Evolutionary conservation across 1,140 invertebrate species (phyloP).

Genomic region (Samia ricini): DNA sequence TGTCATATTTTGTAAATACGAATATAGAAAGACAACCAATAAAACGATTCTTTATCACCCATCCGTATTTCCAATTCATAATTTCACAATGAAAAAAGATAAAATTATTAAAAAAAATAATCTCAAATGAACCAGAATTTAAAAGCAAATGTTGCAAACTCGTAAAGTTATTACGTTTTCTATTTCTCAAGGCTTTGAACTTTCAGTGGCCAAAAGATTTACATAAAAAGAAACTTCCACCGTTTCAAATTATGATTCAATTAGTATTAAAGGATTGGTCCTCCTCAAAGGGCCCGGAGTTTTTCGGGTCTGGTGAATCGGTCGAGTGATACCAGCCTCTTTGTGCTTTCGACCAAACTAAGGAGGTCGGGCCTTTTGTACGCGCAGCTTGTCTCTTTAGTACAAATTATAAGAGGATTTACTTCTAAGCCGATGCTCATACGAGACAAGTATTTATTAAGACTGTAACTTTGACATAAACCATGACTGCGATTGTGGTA

Average conservation of each 20-base stretch:
- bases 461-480: neutral
- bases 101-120: no score
- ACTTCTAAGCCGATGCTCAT: slow-evolving; percentile 3
- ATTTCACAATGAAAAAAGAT: no score
- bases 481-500: no score
- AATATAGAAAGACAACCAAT: no score
- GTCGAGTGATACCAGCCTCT: slow-evolving; percentile 52
- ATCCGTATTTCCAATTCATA: no score
- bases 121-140: slow-evolving; percentile 31
- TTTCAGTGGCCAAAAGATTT: slow-evolving; percentile 65
- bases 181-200: slow-evolving; percentile 60
- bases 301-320: slow-evolving; percentile 64
- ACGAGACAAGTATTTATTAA: neutral
- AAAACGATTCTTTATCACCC: no score
- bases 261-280: slow-evolving; percentile 75
- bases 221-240: slow-evolving; percentile 75
- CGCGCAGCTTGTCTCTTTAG: slow-evolving; percentile 43
- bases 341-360: slow-evolving; percentile 71
- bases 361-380: slow-evolving; percentile 59
- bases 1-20: no score
- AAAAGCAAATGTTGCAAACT: slow-evolving; percentile 46
- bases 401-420: slow-evolving; percentile 53
- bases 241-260: slow-evolving; percentile 74
- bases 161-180: slow-evolving; percentile 57
- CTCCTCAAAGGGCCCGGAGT: slow-evolving; percentile 60